phyloP scores from a whole-genome alignment of 1,140 invertebrate species.

The Drosophila setifemur region DNA sequence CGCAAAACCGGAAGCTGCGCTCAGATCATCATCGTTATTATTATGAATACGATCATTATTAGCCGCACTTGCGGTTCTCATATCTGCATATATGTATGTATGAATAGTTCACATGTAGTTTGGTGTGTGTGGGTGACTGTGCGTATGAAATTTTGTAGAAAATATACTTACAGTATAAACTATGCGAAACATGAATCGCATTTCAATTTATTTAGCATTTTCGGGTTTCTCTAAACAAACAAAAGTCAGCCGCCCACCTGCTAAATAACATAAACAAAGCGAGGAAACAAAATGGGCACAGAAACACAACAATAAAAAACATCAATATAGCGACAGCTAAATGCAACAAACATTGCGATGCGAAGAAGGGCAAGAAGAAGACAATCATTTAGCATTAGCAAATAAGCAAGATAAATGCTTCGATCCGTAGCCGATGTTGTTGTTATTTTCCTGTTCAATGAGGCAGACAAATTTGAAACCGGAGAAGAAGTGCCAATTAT shows the following conservation, averaged over 20 bases:
- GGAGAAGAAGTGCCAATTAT: neutral
- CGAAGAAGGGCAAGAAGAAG: slow-evolving; percentile 34
- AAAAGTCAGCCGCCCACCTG: slow-evolving; percentile 67
- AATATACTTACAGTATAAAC: slow-evolving; percentile 33
- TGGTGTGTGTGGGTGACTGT: slow-evolving; percentile 14
- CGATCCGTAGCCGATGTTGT: slow-evolving; percentile 46
- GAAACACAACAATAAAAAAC: slow-evolving; percentile 18
- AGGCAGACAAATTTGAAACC: slow-evolving; percentile 40
- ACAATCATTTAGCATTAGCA: slow-evolving; percentile 73
- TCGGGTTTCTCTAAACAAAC: slow-evolving; percentile 62
- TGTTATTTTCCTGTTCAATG: slow-evolving; percentile 41
- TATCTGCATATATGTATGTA: neutral
- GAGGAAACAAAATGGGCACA: slow-evolving; percentile 14
- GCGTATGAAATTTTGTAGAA: slow-evolving; percentile 1
- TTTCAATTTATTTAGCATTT: slow-evolving; percentile 52
- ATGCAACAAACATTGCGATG: slow-evolving; percentile 60
- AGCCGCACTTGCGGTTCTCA: slow-evolving; percentile 59
- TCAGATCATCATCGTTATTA: slow-evolving; percentile 41
- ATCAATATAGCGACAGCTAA: slow-evolving; percentile 18
- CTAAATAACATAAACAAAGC: slow-evolving; percentile 58
- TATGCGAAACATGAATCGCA: slow-evolving; percentile 49
- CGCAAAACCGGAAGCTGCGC: slow-evolving; percentile 71
- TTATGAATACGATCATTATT: slow-evolving; percentile 32
- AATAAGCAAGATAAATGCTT: slow-evolving; percentile 70
- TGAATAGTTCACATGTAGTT: neutral